Evolutionary conservation across 2,888 invertebrate genomes (phyloP).

Genomic region (Diabrotica balteata): DNA sequence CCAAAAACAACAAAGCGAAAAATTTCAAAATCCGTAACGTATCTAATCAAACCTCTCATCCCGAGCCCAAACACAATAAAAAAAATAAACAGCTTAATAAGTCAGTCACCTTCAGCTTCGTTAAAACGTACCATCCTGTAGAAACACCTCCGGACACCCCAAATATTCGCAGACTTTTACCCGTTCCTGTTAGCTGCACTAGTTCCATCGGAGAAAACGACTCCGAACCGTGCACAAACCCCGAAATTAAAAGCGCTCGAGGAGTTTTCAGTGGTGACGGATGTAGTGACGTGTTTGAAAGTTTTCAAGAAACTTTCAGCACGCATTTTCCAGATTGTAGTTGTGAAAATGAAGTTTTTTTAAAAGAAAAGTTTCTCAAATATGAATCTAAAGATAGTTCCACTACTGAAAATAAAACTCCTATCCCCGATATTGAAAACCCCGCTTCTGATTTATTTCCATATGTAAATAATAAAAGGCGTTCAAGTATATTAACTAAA

Average conservation of each 20-base stretch:
- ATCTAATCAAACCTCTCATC: neutral
- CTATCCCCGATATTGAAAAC: neutral
- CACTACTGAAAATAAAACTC: neutral
- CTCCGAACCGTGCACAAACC: neutral
- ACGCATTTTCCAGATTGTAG: slow-evolving; percentile 39
- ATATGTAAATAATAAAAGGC: neutral
- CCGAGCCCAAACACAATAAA: slow-evolving; percentile 3
- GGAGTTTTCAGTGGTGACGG: slow-evolving; percentile 32
- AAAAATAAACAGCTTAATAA: neutral
- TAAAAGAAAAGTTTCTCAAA: slow-evolving; percentile 6
- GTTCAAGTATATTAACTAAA: neutral
- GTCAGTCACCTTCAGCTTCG: slow-evolving; percentile 16
- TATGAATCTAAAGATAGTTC: neutral
- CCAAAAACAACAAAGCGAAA: neutral
- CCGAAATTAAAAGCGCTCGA: slow-evolving; percentile 21
- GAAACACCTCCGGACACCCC: slow-evolving; percentile 8
- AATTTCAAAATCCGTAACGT: neutral
- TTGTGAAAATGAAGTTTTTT: slow-evolving; percentile 26
- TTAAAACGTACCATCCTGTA: slow-evolving; percentile 30
- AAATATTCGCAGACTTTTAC: slow-evolving; percentile 22
- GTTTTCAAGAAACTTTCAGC: slow-evolving; percentile 22
- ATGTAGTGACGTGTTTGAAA: slow-evolving; percentile 28
- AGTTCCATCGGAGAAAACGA: slow-evolving; percentile 9
- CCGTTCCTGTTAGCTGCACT: slow-evolving; percentile 16
- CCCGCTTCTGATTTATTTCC: neutral